phyloP scores from a whole-genome alignment of 2,797 vertebrate species.

The Delichon dasypus region DNA sequence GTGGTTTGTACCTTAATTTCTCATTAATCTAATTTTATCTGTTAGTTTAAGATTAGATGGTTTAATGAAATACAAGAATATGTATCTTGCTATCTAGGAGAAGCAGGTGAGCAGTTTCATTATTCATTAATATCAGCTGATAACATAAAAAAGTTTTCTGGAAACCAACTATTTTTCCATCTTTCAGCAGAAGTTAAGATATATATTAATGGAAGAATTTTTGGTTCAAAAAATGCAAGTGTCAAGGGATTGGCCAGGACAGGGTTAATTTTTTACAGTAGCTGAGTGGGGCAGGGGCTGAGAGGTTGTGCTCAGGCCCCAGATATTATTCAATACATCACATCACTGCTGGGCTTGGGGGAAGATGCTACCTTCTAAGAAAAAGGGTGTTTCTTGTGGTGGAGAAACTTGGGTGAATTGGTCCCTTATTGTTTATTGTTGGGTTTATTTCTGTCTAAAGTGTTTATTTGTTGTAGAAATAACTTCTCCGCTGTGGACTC shows the following conservation, averaged over 20 bases:
- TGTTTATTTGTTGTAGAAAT: too few species aligned
- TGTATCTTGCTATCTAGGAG: neutral
- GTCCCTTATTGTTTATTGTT: too few species aligned
- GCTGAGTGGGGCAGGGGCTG: neutral
- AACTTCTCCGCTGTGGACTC: too few species aligned
- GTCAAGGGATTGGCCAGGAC: neutral
- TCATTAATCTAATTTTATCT: neutral
- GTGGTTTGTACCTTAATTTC: neutral
- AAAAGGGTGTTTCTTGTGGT: neutral
- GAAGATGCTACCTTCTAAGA: neutral
- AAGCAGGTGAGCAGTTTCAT: fast-evolving
- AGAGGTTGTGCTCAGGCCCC: neutral
- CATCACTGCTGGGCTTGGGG: neutral
- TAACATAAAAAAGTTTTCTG: neutral
- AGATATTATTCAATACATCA: neutral
- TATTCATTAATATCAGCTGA: neutral
- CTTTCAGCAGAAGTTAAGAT: neutral
- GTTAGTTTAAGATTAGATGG: neutral
- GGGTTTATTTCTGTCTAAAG: neutral
- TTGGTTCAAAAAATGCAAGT: neutral
- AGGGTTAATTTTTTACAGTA: neutral
- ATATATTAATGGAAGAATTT: neutral
- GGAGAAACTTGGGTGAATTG: neutral
- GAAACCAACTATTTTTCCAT: neutral
- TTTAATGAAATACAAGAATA: neutral